Evolutionary conservation across 1,140 invertebrate genomes (phyloP).

Genomic region (silkworm (Bombyx mori)): DNA sequence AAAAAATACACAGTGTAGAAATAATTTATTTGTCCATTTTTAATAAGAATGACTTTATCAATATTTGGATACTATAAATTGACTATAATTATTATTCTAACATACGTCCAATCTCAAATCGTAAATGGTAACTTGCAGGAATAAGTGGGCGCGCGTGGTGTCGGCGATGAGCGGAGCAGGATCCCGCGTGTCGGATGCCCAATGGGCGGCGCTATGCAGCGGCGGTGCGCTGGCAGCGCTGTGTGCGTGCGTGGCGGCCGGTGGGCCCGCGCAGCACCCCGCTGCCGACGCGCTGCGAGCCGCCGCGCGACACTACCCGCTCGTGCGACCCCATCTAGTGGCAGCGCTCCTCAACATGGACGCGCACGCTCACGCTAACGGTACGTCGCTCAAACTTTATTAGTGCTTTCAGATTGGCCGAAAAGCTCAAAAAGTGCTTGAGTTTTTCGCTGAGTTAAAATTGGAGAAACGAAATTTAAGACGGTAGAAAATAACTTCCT

Average conservation of each 20-base stretch:
- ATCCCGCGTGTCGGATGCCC: slow-evolving; percentile 2
- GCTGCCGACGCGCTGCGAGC: slow-evolving; percentile 34
- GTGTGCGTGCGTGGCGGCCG: slow-evolving; percentile 29
- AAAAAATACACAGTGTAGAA: no score
- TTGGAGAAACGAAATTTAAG: background rate
- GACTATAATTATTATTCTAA: no score
- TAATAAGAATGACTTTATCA: no score
- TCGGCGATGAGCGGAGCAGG: slow-evolving; percentile 29
- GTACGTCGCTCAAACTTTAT: slow-evolving; percentile 11
- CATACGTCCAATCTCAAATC: no score
- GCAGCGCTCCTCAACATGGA: slow-evolving; percentile 39
- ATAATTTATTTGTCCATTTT: no score
- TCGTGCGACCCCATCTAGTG: slow-evolving; percentile 29
- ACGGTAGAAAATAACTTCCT: background rate
- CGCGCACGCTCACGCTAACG: slow-evolving; percentile 39
- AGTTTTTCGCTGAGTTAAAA: no score
- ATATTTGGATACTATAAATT: no score
- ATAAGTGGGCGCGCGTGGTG: slow-evolving; percentile 55
- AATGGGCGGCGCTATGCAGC: slow-evolving; percentile 9
- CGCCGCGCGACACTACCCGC: slow-evolving; percentile 32
- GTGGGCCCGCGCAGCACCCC: slow-evolving; percentile 17
- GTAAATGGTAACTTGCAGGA: slow-evolving; percentile 19
- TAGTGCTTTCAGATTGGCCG: background rate
- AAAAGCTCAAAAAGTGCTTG: no score
- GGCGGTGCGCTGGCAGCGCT: slow-evolving; percentile 27